These are phyloP conservation scores for Operophtera brumata DNA, from an alignment of 2,888 invertebrate species.

Conservation along the genomic window DNA sequence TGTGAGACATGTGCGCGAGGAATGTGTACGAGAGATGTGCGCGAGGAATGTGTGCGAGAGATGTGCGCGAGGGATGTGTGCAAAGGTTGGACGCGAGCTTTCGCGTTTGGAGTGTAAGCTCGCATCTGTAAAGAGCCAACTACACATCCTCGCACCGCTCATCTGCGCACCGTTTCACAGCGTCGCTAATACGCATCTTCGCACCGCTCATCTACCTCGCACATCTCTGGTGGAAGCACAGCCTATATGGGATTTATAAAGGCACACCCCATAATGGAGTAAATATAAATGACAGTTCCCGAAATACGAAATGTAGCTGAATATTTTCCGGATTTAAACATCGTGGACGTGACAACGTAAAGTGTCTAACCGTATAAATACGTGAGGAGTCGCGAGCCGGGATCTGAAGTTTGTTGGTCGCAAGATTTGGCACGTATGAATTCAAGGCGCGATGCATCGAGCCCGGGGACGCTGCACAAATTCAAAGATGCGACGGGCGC, in stretches of 20 bases:
- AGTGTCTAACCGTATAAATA: constrained; percentile 41
- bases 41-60: too few species aligned
- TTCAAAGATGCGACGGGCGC: constrained; percentile 63
- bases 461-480: constrained; percentile 56
- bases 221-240: too few species aligned
- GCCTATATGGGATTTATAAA: not conserved
- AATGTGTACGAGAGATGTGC: too few species aligned
- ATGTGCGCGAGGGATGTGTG: too few species aligned
- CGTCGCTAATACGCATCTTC: too few species aligned
- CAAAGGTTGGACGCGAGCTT: too few species aligned
- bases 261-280: constrained; percentile 1
- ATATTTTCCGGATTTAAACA: constrained; percentile 22
- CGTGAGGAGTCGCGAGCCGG: constrained; percentile 13
- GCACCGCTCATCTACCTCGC: too few species aligned
- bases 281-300: constrained; percentile 16
- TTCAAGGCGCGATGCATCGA: constrained; percentile 59
- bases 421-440: constrained; percentile 60
- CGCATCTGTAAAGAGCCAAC: too few species aligned
- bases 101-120: too few species aligned
- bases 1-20: too few species aligned
- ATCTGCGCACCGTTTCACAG: too few species aligned
- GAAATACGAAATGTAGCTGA: constrained; percentile 22
- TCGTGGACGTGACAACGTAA: constrained; percentile 33
- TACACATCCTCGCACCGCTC: too few species aligned
- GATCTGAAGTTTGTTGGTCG: constrained; percentile 35